phyloP scores from a whole-genome alignment of 1,140 invertebrate genomes.

The Homarus americanus region DNA sequence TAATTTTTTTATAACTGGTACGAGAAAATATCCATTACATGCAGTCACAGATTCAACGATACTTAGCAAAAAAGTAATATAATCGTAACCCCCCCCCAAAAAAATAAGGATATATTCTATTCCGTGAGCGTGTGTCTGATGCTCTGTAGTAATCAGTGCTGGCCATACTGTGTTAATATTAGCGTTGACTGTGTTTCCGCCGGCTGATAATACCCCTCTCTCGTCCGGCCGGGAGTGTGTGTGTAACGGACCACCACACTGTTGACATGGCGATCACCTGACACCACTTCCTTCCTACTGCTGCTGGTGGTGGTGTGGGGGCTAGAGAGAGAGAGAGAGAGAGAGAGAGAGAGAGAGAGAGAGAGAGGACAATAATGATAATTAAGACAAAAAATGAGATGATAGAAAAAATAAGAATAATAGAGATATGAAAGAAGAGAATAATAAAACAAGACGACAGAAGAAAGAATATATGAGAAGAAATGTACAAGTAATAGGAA shows the following conservation, averaged over 20 bases:
- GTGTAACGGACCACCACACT: background rate
- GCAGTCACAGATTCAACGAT: too few relatives aligned
- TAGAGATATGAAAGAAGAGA: background rate
- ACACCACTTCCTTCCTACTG: background rate
- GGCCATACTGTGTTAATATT: background rate
- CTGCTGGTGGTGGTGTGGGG: too few relatives aligned
- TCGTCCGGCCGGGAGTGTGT: background rate
- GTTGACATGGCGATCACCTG: background rate
- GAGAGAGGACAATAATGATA: too few relatives aligned
- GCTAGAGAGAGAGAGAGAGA: too few relatives aligned
- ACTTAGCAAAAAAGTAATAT: too few relatives aligned
- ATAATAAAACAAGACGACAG: background rate
- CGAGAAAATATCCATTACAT: too few relatives aligned
- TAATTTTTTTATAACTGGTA: too few relatives aligned
- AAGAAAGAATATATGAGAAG: background rate
- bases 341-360: too few relatives aligned
- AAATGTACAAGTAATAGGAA: background rate
- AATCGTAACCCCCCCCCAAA: too few relatives aligned
- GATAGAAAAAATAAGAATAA: background rate
- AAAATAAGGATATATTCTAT: too few relatives aligned
- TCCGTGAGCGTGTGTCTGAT: background rate
- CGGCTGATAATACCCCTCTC: conserved; percentile 7
- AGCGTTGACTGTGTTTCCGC: background rate
- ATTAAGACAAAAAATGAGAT: too few relatives aligned
- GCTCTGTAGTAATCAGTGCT: background rate